Evolutionary conservation across 1,140 invertebrate genomes (phyloP), one percentile per base, ranked within the genome.

Genomic region (Drusus annulatus): DNA sequence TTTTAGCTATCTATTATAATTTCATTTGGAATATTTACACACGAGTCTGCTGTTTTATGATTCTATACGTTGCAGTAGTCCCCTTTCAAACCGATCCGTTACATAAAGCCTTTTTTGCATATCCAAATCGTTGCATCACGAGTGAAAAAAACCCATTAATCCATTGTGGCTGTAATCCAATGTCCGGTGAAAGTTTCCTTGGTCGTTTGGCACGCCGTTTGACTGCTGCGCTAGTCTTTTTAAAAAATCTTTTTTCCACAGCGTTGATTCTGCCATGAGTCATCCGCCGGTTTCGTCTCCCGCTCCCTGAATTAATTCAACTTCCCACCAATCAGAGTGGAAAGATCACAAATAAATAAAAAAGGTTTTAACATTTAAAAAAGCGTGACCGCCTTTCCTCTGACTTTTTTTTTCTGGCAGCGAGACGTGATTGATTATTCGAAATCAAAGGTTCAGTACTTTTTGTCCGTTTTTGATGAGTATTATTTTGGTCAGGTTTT

Each of bases 301-400:
- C 62, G 62, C 68, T 31, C 62, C 63, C 63, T 50, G 68, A 45
- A 52, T 16, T 17, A 0, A 52, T 51, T 71, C 36, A n/a, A 50
- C 50, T 71, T 71, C 68, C 68, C 45, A 52, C 68, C 68, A 75
- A 75, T 75, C 71, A 75, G 71, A 75, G 71, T 75, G 71, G 71
- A 75, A 75, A 75, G 51, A 71, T 75, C 17, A 58, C 25, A 75
- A 75, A 56, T 31, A 36, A 75, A 58, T 71, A 65, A 45, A 52
- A 52, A 75, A 56, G 65, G 10, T 69, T n/a, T 73, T 56, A 56
- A 56, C 71, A 56, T 28, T 71, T 69, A 51, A 45, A 71, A 71
- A 71, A 75, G 71, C 71, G 71, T 75, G 54, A 75, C 71, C 52
- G 16, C 31, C 15, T 28, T 52, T 13, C 52, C 36, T 54, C 8